A percentile compares a stretch with the other conserved stretches of the same genome.
These are phyloP conservation scores for Eidolon helvum DNA, from an alignment of 2,113 vertebrate genomes.

Conservation along the genomic window DNA sequence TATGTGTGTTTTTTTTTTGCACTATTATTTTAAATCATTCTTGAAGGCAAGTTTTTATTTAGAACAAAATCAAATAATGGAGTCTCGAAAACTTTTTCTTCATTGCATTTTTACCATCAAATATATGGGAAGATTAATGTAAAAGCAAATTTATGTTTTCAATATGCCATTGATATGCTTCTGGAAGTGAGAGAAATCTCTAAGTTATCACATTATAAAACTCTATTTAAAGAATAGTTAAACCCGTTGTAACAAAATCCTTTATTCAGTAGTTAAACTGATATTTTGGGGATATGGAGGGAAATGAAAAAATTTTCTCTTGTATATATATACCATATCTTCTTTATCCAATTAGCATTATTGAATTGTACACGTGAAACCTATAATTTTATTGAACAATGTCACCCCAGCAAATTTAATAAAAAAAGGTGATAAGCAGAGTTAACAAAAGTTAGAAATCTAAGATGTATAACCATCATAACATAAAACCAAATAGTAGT, in stretches of 20 bases:
- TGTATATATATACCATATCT: too few species aligned
- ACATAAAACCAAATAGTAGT: background rate
- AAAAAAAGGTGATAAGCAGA: background rate
- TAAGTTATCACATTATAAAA: background rate
- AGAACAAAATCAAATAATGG: background rate
- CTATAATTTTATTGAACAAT: too few species aligned
- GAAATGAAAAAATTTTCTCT: background rate
- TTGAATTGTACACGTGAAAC: too few species aligned
- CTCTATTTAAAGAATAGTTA: background rate
- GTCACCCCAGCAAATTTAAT: too few species aligned
- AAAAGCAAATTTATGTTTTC: background rate
- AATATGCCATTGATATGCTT: background rate
- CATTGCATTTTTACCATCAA: background rate
- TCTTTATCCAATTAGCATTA: too few species aligned
- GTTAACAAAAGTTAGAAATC: background rate
- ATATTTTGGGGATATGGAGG: background rate
- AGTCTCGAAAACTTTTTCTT: background rate
- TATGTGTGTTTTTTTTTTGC: background rate
- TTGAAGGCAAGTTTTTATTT: background rate
- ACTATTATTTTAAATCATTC: background rate
- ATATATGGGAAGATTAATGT: background rate
- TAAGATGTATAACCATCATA: background rate
- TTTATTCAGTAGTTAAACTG: background rate
- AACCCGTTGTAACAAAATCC: background rate
- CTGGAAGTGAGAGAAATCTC: background rate